These are phyloP conservation scores for Sebastes reedi DNA, from an alignment of 2,797 vertebrate genomes.

Conservation along the genomic window DNA sequence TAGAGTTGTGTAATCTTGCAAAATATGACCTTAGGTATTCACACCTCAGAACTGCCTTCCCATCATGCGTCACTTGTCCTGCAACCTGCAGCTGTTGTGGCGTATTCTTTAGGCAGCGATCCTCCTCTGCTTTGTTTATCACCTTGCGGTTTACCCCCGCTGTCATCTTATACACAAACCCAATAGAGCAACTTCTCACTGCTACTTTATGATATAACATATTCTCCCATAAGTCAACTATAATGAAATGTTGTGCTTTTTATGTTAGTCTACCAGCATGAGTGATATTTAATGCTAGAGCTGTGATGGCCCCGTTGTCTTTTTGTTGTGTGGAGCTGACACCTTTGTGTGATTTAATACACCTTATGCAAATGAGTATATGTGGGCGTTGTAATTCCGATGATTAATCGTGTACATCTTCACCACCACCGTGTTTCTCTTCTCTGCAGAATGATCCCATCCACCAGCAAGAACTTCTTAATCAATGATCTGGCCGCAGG, in stretches of 20 bases:
- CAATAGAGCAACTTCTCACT: slow-evolving; percentile 29
- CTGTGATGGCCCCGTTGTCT: slow-evolving; percentile 13
- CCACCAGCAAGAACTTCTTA: slow-evolving; percentile 90
- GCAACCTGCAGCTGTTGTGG: slow-evolving; percentile 59
- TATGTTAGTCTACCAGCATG: slow-evolving; percentile 19
- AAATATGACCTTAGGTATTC: slow-evolving; percentile 65
- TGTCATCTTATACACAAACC: slow-evolving; percentile 41
- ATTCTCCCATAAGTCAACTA: slow-evolving; percentile 42
- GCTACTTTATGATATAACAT: slow-evolving; percentile 25
- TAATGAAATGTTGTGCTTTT: slow-evolving; percentile 39
- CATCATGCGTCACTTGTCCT: slow-evolving; percentile 59
- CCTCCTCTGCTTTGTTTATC: slow-evolving; percentile 57
- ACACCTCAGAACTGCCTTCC: slow-evolving; percentile 50
- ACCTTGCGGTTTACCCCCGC: slow-evolving; percentile 51
- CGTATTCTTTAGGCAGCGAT: slow-evolving; percentile 31
- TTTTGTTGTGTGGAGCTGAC: slow-evolving; percentile 33
- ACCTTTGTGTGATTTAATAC: slow-evolving; percentile 55
- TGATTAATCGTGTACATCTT: slow-evolving; percentile 50
- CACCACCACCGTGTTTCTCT: slow-evolving; percentile 32
- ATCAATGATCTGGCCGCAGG: slow-evolving; percentile 92
- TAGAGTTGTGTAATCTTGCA: slow-evolving; percentile 53
- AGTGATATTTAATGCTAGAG: slow-evolving; percentile 35
- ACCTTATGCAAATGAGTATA: slow-evolving; percentile 50
- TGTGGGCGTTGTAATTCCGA: slow-evolving; percentile 34
- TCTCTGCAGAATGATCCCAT: slow-evolving; percentile 90